phyloP scores from a whole-genome alignment of 1,140 invertebrate species.

The Frieseomelitta varia region DNA sequence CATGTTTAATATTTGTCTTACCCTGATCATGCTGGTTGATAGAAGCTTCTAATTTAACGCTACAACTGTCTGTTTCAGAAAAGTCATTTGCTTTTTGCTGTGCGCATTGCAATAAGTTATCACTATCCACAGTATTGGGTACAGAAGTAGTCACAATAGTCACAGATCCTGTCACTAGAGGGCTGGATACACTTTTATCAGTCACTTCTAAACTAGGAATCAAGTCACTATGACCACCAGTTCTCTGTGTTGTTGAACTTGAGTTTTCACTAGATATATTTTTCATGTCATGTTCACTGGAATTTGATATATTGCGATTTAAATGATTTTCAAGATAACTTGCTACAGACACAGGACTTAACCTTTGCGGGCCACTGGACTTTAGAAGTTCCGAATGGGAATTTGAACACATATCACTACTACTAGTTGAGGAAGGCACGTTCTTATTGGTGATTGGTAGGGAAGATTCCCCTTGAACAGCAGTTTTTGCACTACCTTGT shows the following conservation, averaged over 20 bases:
- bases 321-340: slow-evolving; percentile 73
- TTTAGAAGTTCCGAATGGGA: slow-evolving; percentile 76
- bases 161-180: slow-evolving; percentile 63
- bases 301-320: slow-evolving; percentile 67
- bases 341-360: slow-evolving; percentile 70
- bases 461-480: slow-evolving; percentile 64
- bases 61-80: slow-evolving; percentile 61
- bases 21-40: slow-evolving; percentile 68
- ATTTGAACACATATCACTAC: slow-evolving; percentile 82
- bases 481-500: slow-evolving; percentile 57
- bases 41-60: slow-evolving; percentile 66
- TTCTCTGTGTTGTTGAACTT: slow-evolving; percentile 57
- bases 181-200: slow-evolving; percentile 63
- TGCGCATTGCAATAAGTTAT: slow-evolving; percentile 73
- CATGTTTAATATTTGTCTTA: slow-evolving; percentile 61
- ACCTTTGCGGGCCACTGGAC: slow-evolving; percentile 70
- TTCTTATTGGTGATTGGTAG: slow-evolving; percentile 78
- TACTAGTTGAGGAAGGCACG: slow-evolving; percentile 82
- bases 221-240: slow-evolving; percentile 61
- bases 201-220: slow-evolving; percentile 55
- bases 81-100: slow-evolving; percentile 67
- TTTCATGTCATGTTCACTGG: slow-evolving; percentile 60
- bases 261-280: slow-evolving; percentile 63
- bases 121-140: slow-evolving; percentile 65
- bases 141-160: slow-evolving; percentile 63